Percentiles rank a stretch among this genome's conserved stretches.
phyloP scores from a whole-genome alignment of 2,888 invertebrate species.

The Luperina nickerlii region DNA sequence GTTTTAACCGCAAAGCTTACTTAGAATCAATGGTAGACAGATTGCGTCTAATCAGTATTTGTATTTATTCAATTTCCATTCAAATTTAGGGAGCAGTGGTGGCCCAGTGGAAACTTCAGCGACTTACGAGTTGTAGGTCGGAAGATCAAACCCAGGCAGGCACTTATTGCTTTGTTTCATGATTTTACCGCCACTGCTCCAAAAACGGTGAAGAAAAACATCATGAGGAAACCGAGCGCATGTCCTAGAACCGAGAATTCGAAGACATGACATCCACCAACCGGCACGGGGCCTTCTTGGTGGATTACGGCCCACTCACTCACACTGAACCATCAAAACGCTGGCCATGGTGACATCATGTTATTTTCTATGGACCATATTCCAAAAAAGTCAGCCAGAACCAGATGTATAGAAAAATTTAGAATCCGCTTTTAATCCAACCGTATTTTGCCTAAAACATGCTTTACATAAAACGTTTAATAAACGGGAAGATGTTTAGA shows the following conservation, averaged over 20 bases:
- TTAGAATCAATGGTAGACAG: conserved; percentile 77
- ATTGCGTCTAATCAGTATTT: conserved; percentile 70
- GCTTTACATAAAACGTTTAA: conserved; percentile 3
- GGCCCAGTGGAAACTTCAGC: background rate
- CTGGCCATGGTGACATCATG: background rate
- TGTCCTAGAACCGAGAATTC: background rate
- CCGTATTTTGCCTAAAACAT: background rate
- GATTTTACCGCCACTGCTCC: background rate
- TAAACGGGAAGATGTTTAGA: conserved; percentile 3
- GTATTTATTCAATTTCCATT: conserved; percentile 57
- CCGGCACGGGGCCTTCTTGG: no score
- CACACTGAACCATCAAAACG: background rate
- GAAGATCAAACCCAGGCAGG: background rate
- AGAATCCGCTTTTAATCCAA: background rate
- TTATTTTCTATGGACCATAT: background rate
- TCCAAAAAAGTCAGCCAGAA: background rate
- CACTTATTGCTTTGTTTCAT: background rate
- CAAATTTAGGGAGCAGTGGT: background rate
- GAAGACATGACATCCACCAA: background rate
- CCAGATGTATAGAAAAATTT: background rate
- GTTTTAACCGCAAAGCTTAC: conserved; percentile 75
- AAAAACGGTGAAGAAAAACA: background rate
- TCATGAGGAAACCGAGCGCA: background rate
- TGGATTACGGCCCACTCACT: background rate
- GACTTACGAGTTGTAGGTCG: background rate